Base-by-base conservation (phyloP, 2,888 invertebrate species). In the Ptilodon capucinus region DNA sequence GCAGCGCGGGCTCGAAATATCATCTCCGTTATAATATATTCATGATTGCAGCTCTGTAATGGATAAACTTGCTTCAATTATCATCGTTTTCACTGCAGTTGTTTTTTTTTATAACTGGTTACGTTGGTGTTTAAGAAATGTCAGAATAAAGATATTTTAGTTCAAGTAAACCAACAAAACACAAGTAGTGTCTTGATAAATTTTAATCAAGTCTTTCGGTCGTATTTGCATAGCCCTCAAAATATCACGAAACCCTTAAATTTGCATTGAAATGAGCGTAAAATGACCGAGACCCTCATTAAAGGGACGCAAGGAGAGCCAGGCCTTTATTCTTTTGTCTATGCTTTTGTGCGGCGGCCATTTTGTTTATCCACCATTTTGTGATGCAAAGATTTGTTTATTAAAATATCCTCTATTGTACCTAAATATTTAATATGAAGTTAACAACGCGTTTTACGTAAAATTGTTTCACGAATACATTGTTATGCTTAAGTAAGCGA, bases 231-330 rank as follows among this genome's bases (percentile, higher is more conserved):
- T 84, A 86, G 81, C 72, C 74, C 76, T 80, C 78, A 77, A 78
- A 86, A 85, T 78, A 80, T 81, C 78, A 76, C 75, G 77, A 74
- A 76, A 81, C 82, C 84, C 86, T 85, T 75, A 74, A 87, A 88
- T 89, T 88, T 87, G 81, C 89, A 88, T 88, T 61, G 84, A 83
- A 87, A 88, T 83, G 86, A 84, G 79, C 81, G 77, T 71, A 76
- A 86, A 89, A 87, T 86, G 83, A 84, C 86, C 85, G 74, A 70
- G 70, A 76, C 84, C 82, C 75, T 81, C 84, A 81, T 88, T 86
- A 85, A 74, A 73, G 70, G 74, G 74, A 75, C 74, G 72, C 68
- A 71, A 74, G 71, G 75, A 76, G 74, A 69, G 70, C 50, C 71
- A 68, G 71, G 66, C 79, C 80, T 81, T 78, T 76, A 83, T 86